Percentiles rank a stretch among this genome's conserved stretches.
These are phyloP conservation scores for Chrysomallon squamiferum DNA, from an alignment of 1,140 invertebrate species.

Conservation along the genomic window DNA sequence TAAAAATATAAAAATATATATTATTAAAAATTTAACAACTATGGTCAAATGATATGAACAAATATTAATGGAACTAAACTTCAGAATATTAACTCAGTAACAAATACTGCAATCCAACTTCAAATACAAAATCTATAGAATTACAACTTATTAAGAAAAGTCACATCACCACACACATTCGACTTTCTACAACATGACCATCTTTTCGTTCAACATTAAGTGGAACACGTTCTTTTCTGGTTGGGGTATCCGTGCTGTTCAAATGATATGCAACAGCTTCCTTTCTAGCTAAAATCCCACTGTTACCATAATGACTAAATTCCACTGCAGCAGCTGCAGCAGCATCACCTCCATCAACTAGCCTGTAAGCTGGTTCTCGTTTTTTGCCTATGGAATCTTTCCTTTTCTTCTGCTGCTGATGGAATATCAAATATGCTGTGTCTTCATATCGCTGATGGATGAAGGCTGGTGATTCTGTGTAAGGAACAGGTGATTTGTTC, in stretches of 20 bases:
- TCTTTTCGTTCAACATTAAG: too few relatives aligned
- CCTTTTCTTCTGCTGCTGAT: conserved; percentile 42
- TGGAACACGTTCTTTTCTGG: too few relatives aligned
- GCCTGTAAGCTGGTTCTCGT: background rate
- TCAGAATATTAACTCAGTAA: too few relatives aligned
- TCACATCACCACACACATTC: too few relatives aligned
- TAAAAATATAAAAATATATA: too few relatives aligned
- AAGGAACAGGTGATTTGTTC: conserved; percentile 39
- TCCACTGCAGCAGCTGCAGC: conserved; percentile 11
- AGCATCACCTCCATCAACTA: background rate
- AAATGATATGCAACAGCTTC: conserved; percentile 9
- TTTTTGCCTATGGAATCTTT: background rate
- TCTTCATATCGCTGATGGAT: conserved; percentile 63
- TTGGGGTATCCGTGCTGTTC: conserved; percentile 7
- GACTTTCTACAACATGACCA: too few relatives aligned
- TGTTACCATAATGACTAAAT: conserved; percentile 42
- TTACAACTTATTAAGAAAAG: too few relatives aligned
- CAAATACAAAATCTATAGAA: too few relatives aligned
- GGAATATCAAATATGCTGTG: conserved; percentile 58
- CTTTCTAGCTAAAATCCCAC: conserved; percentile 27
- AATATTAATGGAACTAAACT: too few relatives aligned
- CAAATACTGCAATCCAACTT: too few relatives aligned
- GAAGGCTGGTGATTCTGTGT: conserved; percentile 47
- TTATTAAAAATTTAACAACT: too few relatives aligned
- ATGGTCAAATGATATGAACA: too few relatives aligned